Conservation (phyloP, 2,113 vertebrate genomes). For the Vulpes vulpes region DNA sequence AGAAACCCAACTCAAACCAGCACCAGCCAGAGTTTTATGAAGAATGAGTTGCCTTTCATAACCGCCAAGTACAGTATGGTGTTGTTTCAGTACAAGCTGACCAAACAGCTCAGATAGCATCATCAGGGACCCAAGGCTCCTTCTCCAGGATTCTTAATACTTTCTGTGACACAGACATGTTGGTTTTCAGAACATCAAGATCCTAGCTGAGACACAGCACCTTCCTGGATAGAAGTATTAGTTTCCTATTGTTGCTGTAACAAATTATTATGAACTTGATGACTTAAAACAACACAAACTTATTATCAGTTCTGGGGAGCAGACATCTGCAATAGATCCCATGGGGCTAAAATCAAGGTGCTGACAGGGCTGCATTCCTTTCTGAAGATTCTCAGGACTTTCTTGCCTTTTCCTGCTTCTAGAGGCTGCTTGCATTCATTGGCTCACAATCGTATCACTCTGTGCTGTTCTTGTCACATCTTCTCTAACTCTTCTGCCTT, state of each 20-base stretch:
- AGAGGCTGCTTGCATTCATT: background rate
- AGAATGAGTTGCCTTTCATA: background rate
- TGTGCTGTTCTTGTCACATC: background rate
- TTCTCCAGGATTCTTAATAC: background rate
- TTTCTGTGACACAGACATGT: background rate
- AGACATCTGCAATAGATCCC: background rate
- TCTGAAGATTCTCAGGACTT: background rate
- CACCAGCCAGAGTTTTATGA: background rate
- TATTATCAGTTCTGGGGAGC: background rate
- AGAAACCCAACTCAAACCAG: slow-evolving; percentile 5
- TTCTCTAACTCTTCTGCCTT: background rate
- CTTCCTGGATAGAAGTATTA: background rate
- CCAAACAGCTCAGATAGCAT: background rate
- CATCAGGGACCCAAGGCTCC: background rate
- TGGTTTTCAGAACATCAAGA: background rate
- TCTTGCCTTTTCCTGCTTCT: background rate
- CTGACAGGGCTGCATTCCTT: background rate
- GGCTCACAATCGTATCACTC: background rate
- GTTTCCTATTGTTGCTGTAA: background rate
- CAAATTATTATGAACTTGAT: background rate
- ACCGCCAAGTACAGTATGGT: background rate
- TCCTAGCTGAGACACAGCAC: background rate
- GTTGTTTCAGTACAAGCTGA: background rate
- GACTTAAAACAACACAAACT: background rate
- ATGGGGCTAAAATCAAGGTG: background rate